These are phyloP conservation scores for Lagopus leucura DNA, from an alignment of 2,113 vertebrate species.

Conservation along the genomic window DNA sequence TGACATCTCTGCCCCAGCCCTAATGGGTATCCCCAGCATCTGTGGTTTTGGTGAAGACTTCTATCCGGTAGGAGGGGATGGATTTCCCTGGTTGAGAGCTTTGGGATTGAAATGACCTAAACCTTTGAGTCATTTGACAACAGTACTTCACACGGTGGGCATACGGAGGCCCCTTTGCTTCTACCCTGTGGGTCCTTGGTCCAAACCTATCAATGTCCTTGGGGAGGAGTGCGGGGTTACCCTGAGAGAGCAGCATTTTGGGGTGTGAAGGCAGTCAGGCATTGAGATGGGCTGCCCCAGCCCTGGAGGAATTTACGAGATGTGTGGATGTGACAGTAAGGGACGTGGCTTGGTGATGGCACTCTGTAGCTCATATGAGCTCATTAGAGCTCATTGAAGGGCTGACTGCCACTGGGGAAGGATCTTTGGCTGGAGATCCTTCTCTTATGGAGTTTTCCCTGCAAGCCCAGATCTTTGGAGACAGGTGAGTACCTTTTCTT, in stretches of 20 bases:
- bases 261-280: not conserved
- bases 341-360: not conserved
- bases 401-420: no score
- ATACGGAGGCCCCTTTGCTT: not conserved
- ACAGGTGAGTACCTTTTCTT: no score
- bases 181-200: not conserved
- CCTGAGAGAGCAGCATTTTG: not conserved
- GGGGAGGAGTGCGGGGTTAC: accelerated
- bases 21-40: not conserved
- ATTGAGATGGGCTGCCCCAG: not conserved
- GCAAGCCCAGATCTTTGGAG: no score
- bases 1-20: not conserved
- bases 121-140: not conserved
- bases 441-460: no score
- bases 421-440: no score
- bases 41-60: not conserved
- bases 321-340: not conserved
- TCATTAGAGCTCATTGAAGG: no score
- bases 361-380: not conserved
- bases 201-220: not conserved
- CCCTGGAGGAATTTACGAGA: not conserved
- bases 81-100: no score
- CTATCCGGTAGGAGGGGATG: not conserved
- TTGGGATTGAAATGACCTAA: not conserved
- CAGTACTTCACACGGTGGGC: not conserved